phyloP scores from a whole-genome alignment of 2,888 invertebrate species.

The Cheilosia soror region DNA sequence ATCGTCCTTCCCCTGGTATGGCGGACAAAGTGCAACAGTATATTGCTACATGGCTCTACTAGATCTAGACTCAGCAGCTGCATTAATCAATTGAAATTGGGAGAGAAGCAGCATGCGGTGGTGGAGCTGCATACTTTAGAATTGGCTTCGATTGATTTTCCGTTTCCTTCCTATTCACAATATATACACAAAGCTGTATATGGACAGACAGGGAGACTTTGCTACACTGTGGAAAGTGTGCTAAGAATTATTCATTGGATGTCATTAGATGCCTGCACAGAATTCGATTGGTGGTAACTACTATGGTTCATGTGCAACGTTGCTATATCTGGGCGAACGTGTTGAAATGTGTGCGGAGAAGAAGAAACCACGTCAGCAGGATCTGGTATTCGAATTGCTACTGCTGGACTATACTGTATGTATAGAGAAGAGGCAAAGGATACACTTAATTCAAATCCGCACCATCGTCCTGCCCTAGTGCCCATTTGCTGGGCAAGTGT shows the following conservation, averaged over 20 bases:
- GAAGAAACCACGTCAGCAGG: conserved; percentile 57
- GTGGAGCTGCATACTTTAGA: conserved; percentile 22
- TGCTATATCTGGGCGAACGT: conserved; percentile 15
- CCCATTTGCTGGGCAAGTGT: conserved; percentile 35
- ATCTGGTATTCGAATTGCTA: conserved; percentile 24
- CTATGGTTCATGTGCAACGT: conserved; percentile 1
- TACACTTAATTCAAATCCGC: conserved; percentile 41
- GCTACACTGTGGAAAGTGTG: conserved; percentile 24
- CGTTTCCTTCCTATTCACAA: conserved; percentile 28
- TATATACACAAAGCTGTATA: neutral
- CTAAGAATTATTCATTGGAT: conserved; percentile 61
- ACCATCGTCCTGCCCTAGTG: neutral
- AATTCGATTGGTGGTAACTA: conserved; percentile 35
- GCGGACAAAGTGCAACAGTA: conserved; percentile 20
- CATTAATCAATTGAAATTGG: conserved; percentile 53
- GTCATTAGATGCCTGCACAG: conserved; percentile 55
- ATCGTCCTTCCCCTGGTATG: neutral
- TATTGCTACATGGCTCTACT: neutral
- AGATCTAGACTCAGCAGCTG: conserved; percentile 36
- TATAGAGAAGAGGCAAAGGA: conserved; percentile 33
- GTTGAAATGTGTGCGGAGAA: conserved; percentile 25
- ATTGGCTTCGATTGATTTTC: conserved; percentile 63
- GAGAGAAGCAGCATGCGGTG: neutral
- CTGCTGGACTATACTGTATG: neutral
- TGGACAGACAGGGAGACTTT: neutral